Evolutionary conservation across 2,888 invertebrate genomes (phyloP), one percentile per base, ranked within the genome.

Genomic region (Kryphioiulus occultus): DNA sequence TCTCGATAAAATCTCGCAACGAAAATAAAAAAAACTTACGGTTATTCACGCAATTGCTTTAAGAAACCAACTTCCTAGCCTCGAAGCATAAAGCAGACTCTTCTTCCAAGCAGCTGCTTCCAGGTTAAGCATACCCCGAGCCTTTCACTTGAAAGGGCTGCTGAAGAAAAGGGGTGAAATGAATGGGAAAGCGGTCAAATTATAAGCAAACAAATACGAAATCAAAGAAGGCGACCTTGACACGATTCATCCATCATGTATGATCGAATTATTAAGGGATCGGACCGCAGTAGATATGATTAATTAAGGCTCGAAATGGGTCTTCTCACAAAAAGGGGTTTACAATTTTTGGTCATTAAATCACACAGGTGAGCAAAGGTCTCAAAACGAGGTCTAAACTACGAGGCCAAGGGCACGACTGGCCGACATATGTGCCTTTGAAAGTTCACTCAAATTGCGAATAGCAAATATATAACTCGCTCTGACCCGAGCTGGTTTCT

Each of bases 141-240:
- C 47, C 15, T 47, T 47, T 42, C 10, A 42, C 19, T 17, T 19
- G 53, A 59, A 9, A 3, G 3, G 39, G 39, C 5, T 39, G 39
- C 39, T 9, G 53, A 4, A 22, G 59, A 59, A 15, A 68, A 68
- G 26, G 68, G 68, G 68, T 68, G 68, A 68, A 68, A 68, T 15
- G 68, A 26, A 68, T 26, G 12, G 5, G 26, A 10, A 9, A 12
- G 26, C 26, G 12, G 68, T 10, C 10, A 10, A 59, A n/a, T 59
- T 9, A 22, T 22, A 59, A 22, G 59, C 59, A 59, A n/a, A n/a
- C n/a, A n/a, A n/a, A n/a, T 22, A 59, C 7, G 68, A 68, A 68
- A 68, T 26, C 68, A 68, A 68, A 68, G 68, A 26, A 26, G 68
- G 68, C 68, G 68, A 68, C 68, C 68, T 68, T 68, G 68, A 68